These are phyloP conservation scores for Uria aalge DNA, from an alignment of 2,113 vertebrate species.

Conservation along the genomic window DNA sequence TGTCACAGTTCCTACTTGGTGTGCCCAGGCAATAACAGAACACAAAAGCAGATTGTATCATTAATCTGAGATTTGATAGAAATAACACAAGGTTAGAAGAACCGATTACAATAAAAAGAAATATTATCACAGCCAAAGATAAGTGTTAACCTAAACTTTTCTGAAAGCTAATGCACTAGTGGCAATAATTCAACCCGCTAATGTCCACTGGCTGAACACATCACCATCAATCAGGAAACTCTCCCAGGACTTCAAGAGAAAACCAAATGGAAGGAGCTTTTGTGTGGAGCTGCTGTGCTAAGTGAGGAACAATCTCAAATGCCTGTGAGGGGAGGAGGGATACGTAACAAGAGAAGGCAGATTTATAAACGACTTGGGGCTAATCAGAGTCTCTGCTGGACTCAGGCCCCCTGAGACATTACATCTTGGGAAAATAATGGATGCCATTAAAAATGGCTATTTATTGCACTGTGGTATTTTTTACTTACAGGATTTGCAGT, in stretches of 20 bases:
- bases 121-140: background rate
- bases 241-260: background rate
- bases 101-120: background rate
- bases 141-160: background rate
- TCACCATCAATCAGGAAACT: conserved; percentile 4
- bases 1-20: background rate
- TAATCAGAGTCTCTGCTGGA: conserved; percentile 6
- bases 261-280: background rate
- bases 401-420: background rate
- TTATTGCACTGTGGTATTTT: conserved; percentile 10
- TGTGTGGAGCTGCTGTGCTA: background rate
- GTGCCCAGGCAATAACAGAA: background rate
- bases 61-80: conserved; percentile 3
- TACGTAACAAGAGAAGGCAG: background rate
- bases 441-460: conserved; percentile 15
- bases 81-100: background rate
- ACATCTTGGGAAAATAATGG: background rate
- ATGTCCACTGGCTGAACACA: background rate
- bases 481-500: background rate
- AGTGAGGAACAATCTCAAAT: background rate
- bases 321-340: background rate
- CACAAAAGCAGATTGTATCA: background rate
- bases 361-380: background rate
- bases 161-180: background rate
- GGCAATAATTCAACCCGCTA: background rate